These are phyloP conservation scores for Pluvianellus socialis DNA, from an alignment of 2,113 vertebrate genomes.

Conservation along the genomic window DNA sequence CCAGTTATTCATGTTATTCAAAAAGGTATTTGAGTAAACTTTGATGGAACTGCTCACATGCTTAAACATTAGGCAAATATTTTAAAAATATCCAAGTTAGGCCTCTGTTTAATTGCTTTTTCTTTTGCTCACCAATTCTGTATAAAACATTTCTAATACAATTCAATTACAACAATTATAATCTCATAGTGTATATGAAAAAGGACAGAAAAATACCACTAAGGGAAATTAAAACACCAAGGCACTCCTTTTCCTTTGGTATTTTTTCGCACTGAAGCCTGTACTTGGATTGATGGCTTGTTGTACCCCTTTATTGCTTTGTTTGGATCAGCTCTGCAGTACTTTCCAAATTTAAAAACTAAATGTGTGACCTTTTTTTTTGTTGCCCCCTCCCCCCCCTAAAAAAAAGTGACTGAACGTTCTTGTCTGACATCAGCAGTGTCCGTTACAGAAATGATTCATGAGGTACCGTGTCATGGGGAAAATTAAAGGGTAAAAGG, in stretches of 20 bases:
- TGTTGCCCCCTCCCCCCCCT: too few relatives aligned
- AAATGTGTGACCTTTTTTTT: not conserved
- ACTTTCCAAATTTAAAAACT: not conserved
- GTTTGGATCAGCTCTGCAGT: not conserved
- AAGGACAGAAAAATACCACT: not conserved
- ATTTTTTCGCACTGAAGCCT: not conserved
- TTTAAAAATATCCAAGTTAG: not conserved
- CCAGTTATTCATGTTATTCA: not conserved
- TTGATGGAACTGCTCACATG: not conserved
- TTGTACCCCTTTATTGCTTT: not conserved
- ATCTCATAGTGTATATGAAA: not conserved
- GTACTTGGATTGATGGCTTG: not conserved
- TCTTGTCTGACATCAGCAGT: not conserved
- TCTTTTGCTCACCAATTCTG: not conserved
- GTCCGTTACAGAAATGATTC: not conserved
- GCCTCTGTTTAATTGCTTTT: not conserved
- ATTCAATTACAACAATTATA: not conserved
- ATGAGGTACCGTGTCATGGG: not conserved
- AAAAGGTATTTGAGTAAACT: not conserved
- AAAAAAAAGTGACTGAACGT: not conserved
- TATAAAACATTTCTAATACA: not conserved
- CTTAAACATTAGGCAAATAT: not conserved
- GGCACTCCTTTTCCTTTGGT: not conserved
- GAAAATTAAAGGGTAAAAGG: slow-evolving; percentile 8
- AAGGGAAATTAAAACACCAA: not conserved